Base-by-base conservation (phyloP, 1,140 invertebrate species). In the Ctenoplectra terminalis region DNA sequence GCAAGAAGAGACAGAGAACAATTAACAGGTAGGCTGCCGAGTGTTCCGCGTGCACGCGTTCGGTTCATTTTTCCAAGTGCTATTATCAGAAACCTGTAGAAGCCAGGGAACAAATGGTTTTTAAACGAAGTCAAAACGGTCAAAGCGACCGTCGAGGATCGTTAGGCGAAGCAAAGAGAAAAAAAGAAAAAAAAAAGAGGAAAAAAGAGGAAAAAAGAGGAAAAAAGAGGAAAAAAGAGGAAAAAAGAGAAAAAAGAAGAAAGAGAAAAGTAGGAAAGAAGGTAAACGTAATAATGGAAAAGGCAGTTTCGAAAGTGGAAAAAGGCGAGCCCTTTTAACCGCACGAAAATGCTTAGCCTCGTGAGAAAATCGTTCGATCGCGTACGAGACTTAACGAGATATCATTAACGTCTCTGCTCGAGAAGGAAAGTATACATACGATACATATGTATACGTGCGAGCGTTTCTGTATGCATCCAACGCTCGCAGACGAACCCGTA, bases 21-120 rank as follows among this genome's bases (percentile, higher is more conserved):
- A 85, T 87, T 85, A 87, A 82, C 73, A n/a, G 79, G 48, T n/a
- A n/a, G n/a, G 74, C 74, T 82, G 75, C 60, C 73, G 82, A 84
- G 79, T 37, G 34, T 58, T 87, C 48, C 40, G 52, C 73, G 74
- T n/a, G 43, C 48, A 67, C 43, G 58, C 56, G n/a, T 40, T 60
- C 13, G 17, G 40, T 11, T 52, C 50, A 52, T 79, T 84, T 64
- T 54, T 76, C 17, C 46, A 69, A 85, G 52, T 58, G 54, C 58
- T 31, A 70, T 48, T 58, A 58, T 76, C 72, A 37, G 52, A 17
- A 48, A 72, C 31, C 4, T 40, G 31, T 23, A 79, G 48, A 37
- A 64, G 48, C 46, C 20, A 29, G 31, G 52, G 74, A 67, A 61
- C 60, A 63, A 80, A 85, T 37, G 64, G 52, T 71, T 54, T 72